These are phyloP conservation scores for Anthophora plumipes DNA, from an alignment of 2,888 invertebrate genomes.

Conservation along the genomic window DNA sequence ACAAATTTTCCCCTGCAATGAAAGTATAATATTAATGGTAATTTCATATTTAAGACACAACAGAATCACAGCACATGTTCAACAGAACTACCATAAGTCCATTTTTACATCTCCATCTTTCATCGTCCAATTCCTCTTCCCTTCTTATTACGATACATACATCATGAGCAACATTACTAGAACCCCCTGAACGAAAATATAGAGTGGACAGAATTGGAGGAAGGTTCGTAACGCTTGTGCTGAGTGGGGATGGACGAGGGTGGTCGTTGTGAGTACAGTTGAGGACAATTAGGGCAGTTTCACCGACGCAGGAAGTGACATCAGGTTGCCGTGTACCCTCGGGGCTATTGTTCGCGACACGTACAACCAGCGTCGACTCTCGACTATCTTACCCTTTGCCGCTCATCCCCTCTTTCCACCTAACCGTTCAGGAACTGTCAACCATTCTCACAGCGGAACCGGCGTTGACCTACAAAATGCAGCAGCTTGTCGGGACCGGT, in stretches of 20 bases:
- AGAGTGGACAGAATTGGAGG: neutral
- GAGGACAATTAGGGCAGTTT: constrained; percentile 77
- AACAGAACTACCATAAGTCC: neutral
- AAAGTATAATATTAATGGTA: too few relatives aligned
- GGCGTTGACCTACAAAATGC: constrained; percentile 75
- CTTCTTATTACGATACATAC: constrained; percentile 12
- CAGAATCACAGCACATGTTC: neutral
- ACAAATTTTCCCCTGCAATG: too few relatives aligned
- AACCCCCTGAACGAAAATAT: neutral
- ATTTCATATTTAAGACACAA: neutral
- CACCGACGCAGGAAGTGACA: constrained; percentile 77
- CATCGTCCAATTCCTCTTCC: neutral
- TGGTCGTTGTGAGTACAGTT: constrained; percentile 68
- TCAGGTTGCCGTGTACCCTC: constrained; percentile 77
- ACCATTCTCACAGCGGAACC: constrained; percentile 66
- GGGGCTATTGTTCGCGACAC: constrained; percentile 77
- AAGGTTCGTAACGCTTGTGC: constrained; percentile 38
- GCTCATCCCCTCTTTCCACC: constrained; percentile 43
- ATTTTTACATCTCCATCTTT: neutral
- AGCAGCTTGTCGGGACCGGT: constrained; percentile 73
- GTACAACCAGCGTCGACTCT: constrained; percentile 74
- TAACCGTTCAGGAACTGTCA: constrained; percentile 67
- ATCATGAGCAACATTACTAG: neutral
- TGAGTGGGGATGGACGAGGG: constrained; percentile 13
- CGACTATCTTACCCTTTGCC: constrained; percentile 66